Conservation (phyloP, 2,888 invertebrate genomes). For the Altica lythri region DNA sequence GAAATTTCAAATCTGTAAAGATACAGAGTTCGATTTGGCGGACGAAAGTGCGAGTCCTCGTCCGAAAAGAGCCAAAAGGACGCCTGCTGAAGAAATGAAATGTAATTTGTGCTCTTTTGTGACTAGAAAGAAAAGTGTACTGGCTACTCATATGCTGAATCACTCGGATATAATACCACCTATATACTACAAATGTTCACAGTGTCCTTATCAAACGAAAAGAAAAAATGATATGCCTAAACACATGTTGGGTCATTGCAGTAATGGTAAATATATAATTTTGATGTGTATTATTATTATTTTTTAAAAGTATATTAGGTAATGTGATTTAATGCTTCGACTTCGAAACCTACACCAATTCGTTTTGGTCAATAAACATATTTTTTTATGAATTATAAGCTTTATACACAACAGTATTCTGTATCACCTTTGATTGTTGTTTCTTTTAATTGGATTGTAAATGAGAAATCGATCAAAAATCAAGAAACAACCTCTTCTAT, state of each 20-base stretch:
- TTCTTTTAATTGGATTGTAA: no score
- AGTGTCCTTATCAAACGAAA: constrained; percentile 42
- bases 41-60: not conserved
- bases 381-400: no score
- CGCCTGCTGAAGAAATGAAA: constrained; percentile 12
- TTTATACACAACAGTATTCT: no score
- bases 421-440: no score
- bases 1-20: constrained; percentile 5
- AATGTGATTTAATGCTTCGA: no score
- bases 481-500: no score
- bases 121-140: constrained; percentile 19
- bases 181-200: constrained; percentile 37
- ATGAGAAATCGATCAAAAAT: no score
- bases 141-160: constrained; percentile 21
- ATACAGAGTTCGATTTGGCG: not conserved
- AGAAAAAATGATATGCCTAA: constrained; percentile 43
- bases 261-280: constrained; percentile 29
- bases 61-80: constrained; percentile 11
- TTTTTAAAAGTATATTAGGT: no score
- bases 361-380: no score
- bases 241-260: constrained; percentile 41
- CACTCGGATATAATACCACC: constrained; percentile 22
- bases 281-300: not conserved
- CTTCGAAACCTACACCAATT: no score
- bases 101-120: constrained; percentile 11